Conservation (phyloP, 2,888 invertebrate genomes). For the Strigamia maritima region DNA sequence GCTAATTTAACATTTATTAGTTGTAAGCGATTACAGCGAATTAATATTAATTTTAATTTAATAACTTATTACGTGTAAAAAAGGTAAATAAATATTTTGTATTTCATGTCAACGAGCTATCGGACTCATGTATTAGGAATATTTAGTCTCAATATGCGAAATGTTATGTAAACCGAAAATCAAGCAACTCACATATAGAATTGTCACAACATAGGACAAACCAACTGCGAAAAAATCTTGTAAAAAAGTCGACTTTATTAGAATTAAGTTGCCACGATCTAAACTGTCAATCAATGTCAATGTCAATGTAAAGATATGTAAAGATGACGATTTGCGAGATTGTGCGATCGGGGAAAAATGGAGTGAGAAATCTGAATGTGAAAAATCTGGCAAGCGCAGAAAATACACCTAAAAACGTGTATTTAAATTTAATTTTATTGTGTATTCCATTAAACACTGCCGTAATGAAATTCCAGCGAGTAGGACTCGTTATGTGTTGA, state of each 20-base stretch:
- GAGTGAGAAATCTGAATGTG: not conserved
- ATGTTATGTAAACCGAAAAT: not conserved
- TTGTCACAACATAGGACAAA: not conserved
- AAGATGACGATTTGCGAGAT: not conserved
- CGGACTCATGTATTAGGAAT: not conserved
- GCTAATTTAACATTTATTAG: not conserved
- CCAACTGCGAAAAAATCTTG: not conserved
- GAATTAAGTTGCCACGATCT: not conserved
- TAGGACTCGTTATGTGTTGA: not conserved
- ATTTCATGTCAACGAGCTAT: not conserved
- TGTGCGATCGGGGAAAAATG: not conserved
- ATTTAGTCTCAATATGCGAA: not conserved
- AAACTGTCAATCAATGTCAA: not conserved
- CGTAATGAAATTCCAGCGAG: not conserved
- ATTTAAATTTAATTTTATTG: not conserved
- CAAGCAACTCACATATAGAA: not conserved
- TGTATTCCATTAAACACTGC: not conserved
- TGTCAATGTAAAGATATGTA: too few relatives aligned
- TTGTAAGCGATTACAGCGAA: not conserved
- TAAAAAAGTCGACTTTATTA: not conserved
- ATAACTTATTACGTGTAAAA: not conserved
- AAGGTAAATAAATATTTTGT: slow-evolving; percentile 15
- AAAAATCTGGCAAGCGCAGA: not conserved
- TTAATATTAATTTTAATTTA: not conserved
- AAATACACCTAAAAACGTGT: not conserved